These are phyloP conservation scores for Stratiomys singularior DNA, from an alignment of 2,888 invertebrate genomes.

Conservation along the genomic window DNA sequence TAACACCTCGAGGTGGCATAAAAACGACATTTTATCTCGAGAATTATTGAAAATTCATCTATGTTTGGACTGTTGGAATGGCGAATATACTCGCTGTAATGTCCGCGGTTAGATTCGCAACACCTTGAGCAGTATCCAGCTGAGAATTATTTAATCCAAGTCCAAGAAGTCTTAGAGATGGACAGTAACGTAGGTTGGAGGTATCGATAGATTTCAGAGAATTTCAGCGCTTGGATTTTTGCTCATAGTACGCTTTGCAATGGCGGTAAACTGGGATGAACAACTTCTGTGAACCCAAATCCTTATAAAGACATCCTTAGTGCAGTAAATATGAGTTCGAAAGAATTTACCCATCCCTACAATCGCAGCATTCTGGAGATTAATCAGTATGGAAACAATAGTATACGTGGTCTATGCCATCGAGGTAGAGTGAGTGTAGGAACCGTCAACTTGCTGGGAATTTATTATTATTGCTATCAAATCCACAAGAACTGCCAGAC, in stretches of 20 bases:
- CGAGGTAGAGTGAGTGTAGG: slow-evolving; percentile 3
- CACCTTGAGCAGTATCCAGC: neutral
- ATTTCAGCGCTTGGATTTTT: no score
- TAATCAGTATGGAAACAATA: slow-evolving; percentile 23
- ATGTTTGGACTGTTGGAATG: neutral
- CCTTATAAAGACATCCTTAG: no score
- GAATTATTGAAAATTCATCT: slow-evolving; percentile 29
- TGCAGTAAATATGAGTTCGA: no score
- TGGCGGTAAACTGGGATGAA: no score
- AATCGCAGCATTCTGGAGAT: neutral
- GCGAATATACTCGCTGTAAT: slow-evolving; percentile 6
- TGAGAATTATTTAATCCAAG: slow-evolving; percentile 10
- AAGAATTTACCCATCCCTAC: neutral
- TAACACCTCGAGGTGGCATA: slow-evolving; percentile 40
- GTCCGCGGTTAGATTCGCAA: neutral
- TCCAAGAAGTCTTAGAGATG: neutral
- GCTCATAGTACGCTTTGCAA: no score
- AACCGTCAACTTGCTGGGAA: slow-evolving; percentile 16
- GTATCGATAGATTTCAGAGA: neutral
- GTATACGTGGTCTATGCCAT: neutral
- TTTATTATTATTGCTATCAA: slow-evolving; percentile 40
- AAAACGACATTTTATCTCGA: slow-evolving; percentile 40
- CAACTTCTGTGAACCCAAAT: no score
- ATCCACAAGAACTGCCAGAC: neutral
- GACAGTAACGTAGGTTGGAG: neutral